A percentile compares a stretch with the other conserved stretches of the same genome.
Evolutionary conservation across 2,113 vertebrate genomes (phyloP).

Genomic region (Scopus umbretta): DNA sequence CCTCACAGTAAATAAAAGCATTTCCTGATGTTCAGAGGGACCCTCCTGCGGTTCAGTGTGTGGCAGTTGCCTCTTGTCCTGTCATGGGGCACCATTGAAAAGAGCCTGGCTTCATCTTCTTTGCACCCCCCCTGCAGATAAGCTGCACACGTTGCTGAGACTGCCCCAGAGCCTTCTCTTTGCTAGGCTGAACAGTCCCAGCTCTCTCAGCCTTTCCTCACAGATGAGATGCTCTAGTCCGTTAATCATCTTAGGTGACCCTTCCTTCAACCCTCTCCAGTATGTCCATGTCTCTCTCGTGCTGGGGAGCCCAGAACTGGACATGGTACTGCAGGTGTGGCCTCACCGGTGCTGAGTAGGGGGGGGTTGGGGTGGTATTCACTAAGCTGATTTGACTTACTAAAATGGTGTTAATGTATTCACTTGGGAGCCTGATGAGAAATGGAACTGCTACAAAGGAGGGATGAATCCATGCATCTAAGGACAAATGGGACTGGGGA

Average conservation of each 20-base stretch:
- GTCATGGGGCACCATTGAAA: neutral
- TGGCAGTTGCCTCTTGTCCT: too few relatives aligned
- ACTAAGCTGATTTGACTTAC: neutral
- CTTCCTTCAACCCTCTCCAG: neutral
- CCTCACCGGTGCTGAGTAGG: rapidly evolving
- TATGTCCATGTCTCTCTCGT: neutral
- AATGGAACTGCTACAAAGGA: neutral
- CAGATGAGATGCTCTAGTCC: neutral
- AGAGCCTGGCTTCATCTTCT: neutral
- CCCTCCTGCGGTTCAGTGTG: neutral
- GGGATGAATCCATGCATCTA: neutral
- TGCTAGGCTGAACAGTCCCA: neutral
- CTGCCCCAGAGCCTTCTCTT: neutral
- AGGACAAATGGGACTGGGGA: neutral
- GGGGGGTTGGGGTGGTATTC: neutral
- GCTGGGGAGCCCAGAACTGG: neutral
- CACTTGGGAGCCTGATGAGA: rapidly evolving
- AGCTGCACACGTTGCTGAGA: neutral
- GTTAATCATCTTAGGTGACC: neutral
- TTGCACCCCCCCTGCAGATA: neutral
- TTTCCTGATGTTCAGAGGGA: neutral
- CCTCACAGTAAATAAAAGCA: neutral
- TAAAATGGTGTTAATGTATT: neutral
- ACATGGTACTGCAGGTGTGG: neutral
- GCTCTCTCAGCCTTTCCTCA: neutral